Evolutionary conservation across 2,113 vertebrate genomes (phyloP), one percentile per base, ranked within the genome.

Genomic region (Trichomycterus rosablanca): DNA sequence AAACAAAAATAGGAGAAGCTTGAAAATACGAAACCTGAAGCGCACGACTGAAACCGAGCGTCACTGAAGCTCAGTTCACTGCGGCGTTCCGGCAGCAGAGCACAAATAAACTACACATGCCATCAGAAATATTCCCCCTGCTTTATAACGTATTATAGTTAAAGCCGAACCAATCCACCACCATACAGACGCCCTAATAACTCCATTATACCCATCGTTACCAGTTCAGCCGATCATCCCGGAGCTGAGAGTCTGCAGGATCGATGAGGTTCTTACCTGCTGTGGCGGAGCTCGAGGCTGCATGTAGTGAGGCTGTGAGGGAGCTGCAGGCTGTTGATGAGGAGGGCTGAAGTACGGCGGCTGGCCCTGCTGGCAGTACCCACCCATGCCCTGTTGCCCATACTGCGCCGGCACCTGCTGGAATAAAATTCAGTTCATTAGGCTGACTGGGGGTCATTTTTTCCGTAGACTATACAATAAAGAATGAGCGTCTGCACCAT

Each of bases 351-450:
- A 95, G 68, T 93, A 94, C 0, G 92, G 86, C 66, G 91, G 90
- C 79, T 93, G 92, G 72, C 91, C 89, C 67, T 91, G 90, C 68
- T 92, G 93, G 81, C 92, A 88, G 89, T 93, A 96, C 39, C 91
- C 84, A 1, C 86, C 88, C 44, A 92, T 79, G 66, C 83, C 86
- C 75, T 90, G 92, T 75, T 92, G 91, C 52, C 84, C 76, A 4
- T 92, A 95, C 82, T 91, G 92, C 58, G 92, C 86, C 0, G 90
- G 86, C 74, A 95, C 91, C 93, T 96, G 89, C 84, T 42, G 72
- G 73, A 58, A 20, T 20, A 14, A 11, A 26, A 52, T 4, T 4
- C n/a, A 20, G 52, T 30, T 42, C 39, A 22, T 28, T 5, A 45
- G n/a, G 10, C 37, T 14, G 24, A 12, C 37, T 40, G 37, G 37